A percentile compares a stretch with the other conserved stretches of the same genome.
These are phyloP conservation scores for Nicator chloris DNA, from an alignment of 2,113 vertebrate species.

Conservation along the genomic window DNA sequence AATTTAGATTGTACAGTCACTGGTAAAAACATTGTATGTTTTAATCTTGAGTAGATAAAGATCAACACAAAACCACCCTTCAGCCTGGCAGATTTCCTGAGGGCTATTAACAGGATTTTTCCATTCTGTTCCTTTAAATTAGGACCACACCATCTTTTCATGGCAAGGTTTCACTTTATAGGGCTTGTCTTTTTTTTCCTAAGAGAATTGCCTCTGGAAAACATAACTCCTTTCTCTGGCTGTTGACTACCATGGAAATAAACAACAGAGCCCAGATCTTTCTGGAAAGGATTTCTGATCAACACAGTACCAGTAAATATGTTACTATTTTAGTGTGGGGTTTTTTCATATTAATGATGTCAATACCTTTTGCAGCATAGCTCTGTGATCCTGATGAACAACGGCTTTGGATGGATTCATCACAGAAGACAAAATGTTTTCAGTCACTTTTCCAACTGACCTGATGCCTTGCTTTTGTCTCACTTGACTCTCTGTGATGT, in stretches of 20 bases:
- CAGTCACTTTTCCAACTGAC: neutral
- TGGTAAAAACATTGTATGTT: neutral
- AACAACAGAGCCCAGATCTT: neutral
- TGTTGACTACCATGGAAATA: neutral
- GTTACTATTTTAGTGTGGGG: rapidly evolving
- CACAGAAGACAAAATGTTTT: neutral
- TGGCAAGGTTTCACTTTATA: neutral
- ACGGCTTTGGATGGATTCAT: rapidly evolving
- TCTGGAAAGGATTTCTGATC: neutral
- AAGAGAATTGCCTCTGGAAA: neutral
- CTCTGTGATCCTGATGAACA: neutral
- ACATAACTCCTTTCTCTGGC: rapidly evolving
- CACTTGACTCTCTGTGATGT: neutral
- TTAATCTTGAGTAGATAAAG: neutral
- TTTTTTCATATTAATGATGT: rapidly evolving
- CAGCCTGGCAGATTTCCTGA: neutral
- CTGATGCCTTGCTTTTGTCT: neutral
- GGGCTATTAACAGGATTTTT: neutral
- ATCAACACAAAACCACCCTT: neutral
- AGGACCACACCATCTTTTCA: neutral
- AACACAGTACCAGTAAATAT: neutral
- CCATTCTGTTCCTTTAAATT: neutral
- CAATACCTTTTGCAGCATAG: neutral
- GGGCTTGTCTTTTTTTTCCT: neutral
- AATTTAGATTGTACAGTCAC: neutral